Evolutionary conservation across 30 jellyfish, hydroid and myxozoan genomes (phyloP).

Genomic region (Chrysaora quinquecirrha): DNA sequence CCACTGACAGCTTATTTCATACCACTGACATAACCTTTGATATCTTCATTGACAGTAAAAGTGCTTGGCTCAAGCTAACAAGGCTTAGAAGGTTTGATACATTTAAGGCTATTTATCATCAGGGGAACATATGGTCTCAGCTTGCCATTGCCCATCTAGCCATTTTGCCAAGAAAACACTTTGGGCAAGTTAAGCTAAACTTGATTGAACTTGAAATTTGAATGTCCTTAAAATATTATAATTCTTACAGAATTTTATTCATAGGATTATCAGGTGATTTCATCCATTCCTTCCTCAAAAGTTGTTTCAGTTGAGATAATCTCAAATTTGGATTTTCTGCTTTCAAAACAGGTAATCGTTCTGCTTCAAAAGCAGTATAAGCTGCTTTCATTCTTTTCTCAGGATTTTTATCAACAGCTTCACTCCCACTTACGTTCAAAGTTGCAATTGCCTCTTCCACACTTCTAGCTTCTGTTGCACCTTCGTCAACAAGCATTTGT

Average conservation of each 20-base stretch:
- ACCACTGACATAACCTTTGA: too few relatives aligned
- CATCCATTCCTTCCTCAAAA: conserved; percentile 85
- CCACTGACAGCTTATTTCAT: too few relatives aligned
- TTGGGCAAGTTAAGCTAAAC: too few relatives aligned
- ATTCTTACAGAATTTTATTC: conserved; percentile 54
- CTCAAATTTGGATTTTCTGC: conserved; percentile 84
- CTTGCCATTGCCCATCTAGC: too few relatives aligned
- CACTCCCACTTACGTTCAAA: conserved; percentile 40
- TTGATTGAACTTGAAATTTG: too few relatives aligned
- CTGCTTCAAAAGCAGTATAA: conserved; percentile 74
- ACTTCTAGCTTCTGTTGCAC: conserved; percentile 82
- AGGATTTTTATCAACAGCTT: conserved; percentile 71
- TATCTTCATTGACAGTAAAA: too few relatives aligned
- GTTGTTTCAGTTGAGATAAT: conserved; percentile 77
- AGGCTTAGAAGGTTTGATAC: too few relatives aligned
- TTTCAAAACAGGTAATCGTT: conserved; percentile 76
- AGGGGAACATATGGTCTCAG: too few relatives aligned
- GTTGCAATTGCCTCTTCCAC: conserved; percentile 87
- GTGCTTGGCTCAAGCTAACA: too few relatives aligned
- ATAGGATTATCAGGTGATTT: conserved; percentile 92
- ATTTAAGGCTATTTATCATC: too few relatives aligned
- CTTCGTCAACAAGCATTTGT: conserved; percentile 68
- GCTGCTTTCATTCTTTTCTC: conserved; percentile 96
- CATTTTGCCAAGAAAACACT: too few relatives aligned
- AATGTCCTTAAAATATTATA: too few relatives aligned